Percentiles rank a stretch among this genome's conserved stretches.
phyloP scores from a whole-genome alignment of 2,797 vertebrate genomes.

The Lepilemur ruficaudatus region DNA sequence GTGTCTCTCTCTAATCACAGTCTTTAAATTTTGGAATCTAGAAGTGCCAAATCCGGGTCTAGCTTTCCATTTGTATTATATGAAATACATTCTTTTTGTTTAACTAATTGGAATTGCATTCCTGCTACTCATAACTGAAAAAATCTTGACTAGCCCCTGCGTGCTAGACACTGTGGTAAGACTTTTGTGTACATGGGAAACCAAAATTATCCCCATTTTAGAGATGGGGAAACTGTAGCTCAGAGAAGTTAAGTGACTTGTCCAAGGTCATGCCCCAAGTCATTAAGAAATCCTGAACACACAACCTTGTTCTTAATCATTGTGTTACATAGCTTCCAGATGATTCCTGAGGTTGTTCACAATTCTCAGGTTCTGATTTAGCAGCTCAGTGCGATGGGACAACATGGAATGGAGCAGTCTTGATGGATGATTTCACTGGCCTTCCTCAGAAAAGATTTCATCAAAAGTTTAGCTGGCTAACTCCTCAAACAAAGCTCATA shows the following conservation, averaged over 20 bases:
- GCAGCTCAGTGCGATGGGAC: neutral
- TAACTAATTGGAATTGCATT: neutral
- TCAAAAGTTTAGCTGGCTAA: neutral
- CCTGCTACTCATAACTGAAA: neutral
- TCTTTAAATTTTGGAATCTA: neutral
- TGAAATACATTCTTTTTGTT: neutral
- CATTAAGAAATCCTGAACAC: neutral
- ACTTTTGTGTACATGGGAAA: neutral
- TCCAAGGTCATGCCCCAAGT: neutral
- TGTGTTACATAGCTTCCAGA: neutral
- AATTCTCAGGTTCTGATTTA: neutral
- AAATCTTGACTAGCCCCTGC: neutral
- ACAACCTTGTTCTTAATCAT: neutral
- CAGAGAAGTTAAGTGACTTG: neutral
- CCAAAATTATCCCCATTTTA: neutral
- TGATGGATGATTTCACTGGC: neutral
- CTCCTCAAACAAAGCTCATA: constrained; percentile 34
- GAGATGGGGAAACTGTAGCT: neutral
- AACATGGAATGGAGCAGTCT: neutral
- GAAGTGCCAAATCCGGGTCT: neutral
- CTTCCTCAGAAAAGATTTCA: neutral
- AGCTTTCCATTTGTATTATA: neutral
- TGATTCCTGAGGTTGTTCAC: neutral
- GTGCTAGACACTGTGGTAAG: neutral
- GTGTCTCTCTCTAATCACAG: neutral